Conservation (phyloP, 2,113 vertebrate species). For the Dipodomys merriami region DNA sequence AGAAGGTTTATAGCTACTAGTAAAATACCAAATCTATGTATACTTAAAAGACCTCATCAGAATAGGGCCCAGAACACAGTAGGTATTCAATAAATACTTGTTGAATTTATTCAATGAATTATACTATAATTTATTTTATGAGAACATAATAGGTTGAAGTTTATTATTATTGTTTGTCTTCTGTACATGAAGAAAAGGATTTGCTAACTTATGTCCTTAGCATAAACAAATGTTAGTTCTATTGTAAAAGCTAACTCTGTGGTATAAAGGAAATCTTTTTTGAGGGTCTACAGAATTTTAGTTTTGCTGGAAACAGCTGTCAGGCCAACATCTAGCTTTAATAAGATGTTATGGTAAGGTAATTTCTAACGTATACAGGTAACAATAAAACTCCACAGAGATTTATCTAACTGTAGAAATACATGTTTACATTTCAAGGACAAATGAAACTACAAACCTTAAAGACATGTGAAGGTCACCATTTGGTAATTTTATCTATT, state of each 20-base stretch:
- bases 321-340: not conserved
- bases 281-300: constrained; percentile 39
- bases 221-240: not conserved
- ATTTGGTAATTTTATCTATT: not conserved
- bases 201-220: constrained; percentile 47
- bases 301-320: constrained; percentile 8
- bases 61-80: not conserved
- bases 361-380: not conserved
- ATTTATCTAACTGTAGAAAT: constrained; percentile 25
- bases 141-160: not conserved
- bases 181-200: not conserved
- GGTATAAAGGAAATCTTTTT: not conserved
- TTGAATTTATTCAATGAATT: constrained; percentile 39
- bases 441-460: constrained; percentile 36
- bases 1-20: not conserved
- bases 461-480: constrained; percentile 43
- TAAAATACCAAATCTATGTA: constrained; percentile 23
- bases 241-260: not conserved
- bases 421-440: constrained; percentile 54
- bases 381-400: not conserved
- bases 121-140: constrained; percentile 28
- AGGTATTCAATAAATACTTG: not conserved
- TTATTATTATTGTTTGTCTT: not conserved
- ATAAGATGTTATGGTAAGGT: not conserved
- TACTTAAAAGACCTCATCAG: constrained; percentile 27